Evolutionary conservation across 1,140 invertebrate species (phyloP).

Genomic region (Brachystomella parvula): DNA sequence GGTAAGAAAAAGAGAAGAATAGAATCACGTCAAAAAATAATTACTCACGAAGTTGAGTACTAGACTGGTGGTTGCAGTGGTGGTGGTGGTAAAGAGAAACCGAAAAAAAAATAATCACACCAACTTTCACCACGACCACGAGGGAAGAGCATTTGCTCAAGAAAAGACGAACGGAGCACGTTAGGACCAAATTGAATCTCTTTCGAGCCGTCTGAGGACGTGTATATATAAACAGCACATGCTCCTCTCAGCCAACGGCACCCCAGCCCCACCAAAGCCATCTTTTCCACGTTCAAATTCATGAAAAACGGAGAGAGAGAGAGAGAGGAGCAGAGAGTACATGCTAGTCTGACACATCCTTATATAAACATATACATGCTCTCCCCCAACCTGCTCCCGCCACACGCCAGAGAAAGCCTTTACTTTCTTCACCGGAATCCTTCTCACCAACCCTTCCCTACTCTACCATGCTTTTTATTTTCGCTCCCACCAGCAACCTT

Average conservation of each 20-base stretch:
- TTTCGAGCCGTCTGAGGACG: slow-evolving; percentile 13
- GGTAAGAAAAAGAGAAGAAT: not conserved
- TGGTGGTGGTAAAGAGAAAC: not conserved
- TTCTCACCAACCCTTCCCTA: too few species aligned
- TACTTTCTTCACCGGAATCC: too few species aligned
- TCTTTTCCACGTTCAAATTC: too few species aligned
- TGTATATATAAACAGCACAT: slow-evolving; percentile 37
- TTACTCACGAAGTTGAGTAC: slow-evolving; percentile 21
- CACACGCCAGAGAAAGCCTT: too few species aligned
- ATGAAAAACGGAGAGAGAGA: too few species aligned
- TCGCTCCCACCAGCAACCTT: too few species aligned
- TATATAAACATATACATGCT: too few species aligned
- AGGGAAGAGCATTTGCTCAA: slow-evolving; percentile 30
- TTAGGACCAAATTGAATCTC: slow-evolving; percentile 21
- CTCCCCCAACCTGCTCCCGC: too few species aligned
- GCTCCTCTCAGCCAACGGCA: slow-evolving; percentile 32
- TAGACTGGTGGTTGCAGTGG: not conserved
- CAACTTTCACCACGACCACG: slow-evolving; percentile 36
- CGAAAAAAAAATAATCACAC: slow-evolving; percentile 21
- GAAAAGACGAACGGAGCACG: slow-evolving; percentile 26
- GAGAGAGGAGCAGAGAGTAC: too few species aligned
- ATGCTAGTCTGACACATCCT: too few species aligned
- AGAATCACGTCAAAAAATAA: slow-evolving; percentile 20
- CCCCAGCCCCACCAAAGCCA: too few species aligned
- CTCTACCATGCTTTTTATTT: too few species aligned